phyloP scores from a whole-genome alignment of 2,113 vertebrate species.

The Falcunculus frontatus region DNA sequence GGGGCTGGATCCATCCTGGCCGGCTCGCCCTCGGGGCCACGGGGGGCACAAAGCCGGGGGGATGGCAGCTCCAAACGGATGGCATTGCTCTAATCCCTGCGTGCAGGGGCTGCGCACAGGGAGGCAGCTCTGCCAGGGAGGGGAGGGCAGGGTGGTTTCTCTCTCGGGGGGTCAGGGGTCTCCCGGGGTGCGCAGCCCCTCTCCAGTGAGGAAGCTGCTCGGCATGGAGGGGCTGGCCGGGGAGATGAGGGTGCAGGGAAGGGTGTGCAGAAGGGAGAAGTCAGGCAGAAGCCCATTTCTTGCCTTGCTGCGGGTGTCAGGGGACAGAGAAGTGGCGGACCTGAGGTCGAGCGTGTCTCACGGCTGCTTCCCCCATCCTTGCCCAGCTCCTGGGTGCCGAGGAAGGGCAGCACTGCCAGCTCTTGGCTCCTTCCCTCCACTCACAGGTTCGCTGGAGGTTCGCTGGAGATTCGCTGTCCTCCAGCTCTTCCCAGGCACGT shows the following conservation, averaged over 20 bases:
- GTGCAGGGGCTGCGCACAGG: neutral
- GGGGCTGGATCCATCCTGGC: neutral
- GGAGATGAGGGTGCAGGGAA: neutral
- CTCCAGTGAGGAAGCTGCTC: neutral
- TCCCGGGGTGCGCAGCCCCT: neutral
- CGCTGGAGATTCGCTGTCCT: neutral
- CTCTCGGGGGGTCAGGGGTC: neutral
- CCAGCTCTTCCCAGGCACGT: neutral
- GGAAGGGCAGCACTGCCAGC: neutral
- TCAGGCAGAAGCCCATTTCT: neutral
- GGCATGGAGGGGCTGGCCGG: neutral
- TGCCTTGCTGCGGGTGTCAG: neutral
- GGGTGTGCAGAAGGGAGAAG: neutral
- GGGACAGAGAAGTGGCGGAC: neutral
- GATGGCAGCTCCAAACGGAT: accelerated
- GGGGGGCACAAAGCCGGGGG: too few relatives aligned
- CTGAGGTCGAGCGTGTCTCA: neutral
- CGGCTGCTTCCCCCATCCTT: neutral
- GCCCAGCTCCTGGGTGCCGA: neutral
- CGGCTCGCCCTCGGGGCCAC: neutral
- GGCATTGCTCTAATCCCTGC: neutral
- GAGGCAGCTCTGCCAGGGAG: neutral
- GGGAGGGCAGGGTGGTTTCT: neutral
- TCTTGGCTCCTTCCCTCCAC: neutral
- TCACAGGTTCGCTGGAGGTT: neutral